A percentile compares a stretch with the other conserved stretches of the same genome.
These are phyloP conservation scores for Mus spretus DNA, from an alignment of 2,797 vertebrate species.

Conservation along the genomic window DNA sequence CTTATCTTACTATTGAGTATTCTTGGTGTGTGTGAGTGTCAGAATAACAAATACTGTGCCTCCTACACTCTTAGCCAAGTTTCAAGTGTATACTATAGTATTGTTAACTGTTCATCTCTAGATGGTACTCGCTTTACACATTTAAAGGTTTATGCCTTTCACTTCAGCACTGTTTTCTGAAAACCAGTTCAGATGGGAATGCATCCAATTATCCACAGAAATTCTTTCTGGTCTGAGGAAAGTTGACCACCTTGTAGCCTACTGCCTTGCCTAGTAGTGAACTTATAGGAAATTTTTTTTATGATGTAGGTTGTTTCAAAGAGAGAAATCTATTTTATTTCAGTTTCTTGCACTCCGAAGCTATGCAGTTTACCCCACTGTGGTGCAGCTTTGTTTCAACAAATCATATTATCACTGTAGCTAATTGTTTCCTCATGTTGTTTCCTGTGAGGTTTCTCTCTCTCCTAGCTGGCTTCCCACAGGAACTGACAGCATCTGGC, in stretches of 20 bases:
- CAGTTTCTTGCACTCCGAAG: background rate
- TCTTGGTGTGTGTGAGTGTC: background rate
- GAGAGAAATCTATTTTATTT: background rate
- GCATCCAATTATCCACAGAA: background rate
- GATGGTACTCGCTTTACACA: background rate
- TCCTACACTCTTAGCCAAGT: background rate
- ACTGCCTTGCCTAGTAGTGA: background rate
- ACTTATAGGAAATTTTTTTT: background rate
- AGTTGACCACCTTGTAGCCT: background rate
- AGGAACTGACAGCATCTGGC: slow-evolving; percentile 24
- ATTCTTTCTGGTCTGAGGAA: background rate
- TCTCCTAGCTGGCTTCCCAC: slow-evolving; percentile 29
- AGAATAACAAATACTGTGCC: background rate
- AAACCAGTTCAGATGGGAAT: background rate
- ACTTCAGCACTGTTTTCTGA: background rate
- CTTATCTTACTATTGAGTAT: background rate
- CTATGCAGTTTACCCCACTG: background rate
- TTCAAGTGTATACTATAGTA: background rate
- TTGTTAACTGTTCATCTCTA: background rate
- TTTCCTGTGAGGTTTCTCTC: slow-evolving; percentile 42
- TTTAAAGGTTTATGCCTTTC: background rate
- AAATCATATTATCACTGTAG: slow-evolving; percentile 38
- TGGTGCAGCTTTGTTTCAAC: background rate
- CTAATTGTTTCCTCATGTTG: background rate
- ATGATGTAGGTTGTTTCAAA: background rate